Evolutionary conservation across 2,113 vertebrate genomes (phyloP).

Genomic region (Leucopternis melanops): DNA sequence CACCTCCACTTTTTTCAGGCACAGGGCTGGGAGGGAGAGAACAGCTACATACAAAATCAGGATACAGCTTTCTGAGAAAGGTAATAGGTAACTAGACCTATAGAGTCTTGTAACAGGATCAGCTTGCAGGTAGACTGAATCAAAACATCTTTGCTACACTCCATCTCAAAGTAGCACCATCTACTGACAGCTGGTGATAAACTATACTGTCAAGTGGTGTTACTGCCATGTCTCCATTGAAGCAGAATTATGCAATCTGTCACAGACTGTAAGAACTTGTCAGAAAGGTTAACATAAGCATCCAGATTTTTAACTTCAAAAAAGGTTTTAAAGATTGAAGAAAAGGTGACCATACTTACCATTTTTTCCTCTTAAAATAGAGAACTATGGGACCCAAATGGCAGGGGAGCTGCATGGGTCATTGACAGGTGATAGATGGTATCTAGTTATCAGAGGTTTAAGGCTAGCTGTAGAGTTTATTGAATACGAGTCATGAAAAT

Average conservation of each 20-base stretch:
- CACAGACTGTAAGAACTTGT: background rate
- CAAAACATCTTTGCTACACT: background rate
- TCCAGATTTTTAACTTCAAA: background rate
- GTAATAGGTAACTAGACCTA: background rate
- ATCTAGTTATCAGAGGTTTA: background rate
- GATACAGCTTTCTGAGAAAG: background rate
- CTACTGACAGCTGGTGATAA: background rate
- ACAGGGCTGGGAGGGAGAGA: background rate
- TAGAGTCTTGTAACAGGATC: background rate
- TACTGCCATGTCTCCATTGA: background rate
- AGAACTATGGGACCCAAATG: background rate
- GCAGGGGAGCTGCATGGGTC: background rate
- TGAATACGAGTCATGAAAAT: background rate
- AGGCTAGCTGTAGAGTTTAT: background rate
- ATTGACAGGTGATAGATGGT: background rate
- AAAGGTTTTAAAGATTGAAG: background rate
- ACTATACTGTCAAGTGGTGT: fast-evolving
- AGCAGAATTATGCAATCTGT: background rate
- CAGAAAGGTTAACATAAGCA: background rate
- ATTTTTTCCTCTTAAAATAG: background rate
- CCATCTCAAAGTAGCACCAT: background rate
- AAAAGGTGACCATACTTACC: background rate
- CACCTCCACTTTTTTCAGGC: background rate
- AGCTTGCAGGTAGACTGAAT: background rate
- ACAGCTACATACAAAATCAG: background rate